Conservation (phyloP, 2,888 invertebrate genomes). For the Salticus scenicus region DNA sequence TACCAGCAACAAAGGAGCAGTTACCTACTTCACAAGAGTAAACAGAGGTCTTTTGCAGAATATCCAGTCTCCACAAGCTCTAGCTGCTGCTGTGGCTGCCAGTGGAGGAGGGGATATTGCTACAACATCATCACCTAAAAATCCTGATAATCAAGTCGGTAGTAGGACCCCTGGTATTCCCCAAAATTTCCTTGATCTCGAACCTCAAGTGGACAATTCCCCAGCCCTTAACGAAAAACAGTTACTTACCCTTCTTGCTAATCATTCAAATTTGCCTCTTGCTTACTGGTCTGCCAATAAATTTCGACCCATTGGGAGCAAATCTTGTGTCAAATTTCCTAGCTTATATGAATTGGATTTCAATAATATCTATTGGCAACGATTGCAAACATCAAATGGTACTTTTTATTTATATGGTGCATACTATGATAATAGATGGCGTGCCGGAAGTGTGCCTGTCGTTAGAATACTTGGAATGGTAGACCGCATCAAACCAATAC, state of each 20-base stretch:
- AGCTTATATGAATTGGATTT: conserved; percentile 92
- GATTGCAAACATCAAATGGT: conserved; percentile 83
- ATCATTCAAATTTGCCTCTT: conserved; percentile 87
- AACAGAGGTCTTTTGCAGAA: conserved; percentile 71
- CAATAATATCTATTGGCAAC: conserved; percentile 96
- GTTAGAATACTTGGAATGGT: conserved; percentile 92
- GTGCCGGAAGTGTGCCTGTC: conserved; percentile 88
- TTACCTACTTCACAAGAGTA: conserved; percentile 68
- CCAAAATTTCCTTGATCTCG: conserved; percentile 77
- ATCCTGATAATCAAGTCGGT: conserved; percentile 46
- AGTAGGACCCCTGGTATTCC: conserved; percentile 57
- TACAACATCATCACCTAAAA: conserved; percentile 26
- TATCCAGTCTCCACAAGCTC: conserved; percentile 61
- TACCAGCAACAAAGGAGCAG: conserved; percentile 59
- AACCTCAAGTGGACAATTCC: conserved; percentile 81
- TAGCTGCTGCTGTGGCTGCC: conserved; percentile 46
- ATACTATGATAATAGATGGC: conserved; percentile 88
- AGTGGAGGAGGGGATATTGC: not conserved
- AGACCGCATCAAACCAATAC: conserved; percentile 88
- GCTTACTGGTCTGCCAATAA: conserved; percentile 89
- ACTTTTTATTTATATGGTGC: conserved; percentile 93
- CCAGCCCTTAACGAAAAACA: conserved; percentile 82
- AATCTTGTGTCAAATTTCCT: conserved; percentile 78
- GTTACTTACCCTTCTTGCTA: conserved; percentile 67
- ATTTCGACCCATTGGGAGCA: conserved; percentile 80